A percentile compares a stretch with the other conserved stretches of the same genome.
Conservation (phyloP, 2,888 invertebrate species). For the Aleiodes leptofemur region DNA sequence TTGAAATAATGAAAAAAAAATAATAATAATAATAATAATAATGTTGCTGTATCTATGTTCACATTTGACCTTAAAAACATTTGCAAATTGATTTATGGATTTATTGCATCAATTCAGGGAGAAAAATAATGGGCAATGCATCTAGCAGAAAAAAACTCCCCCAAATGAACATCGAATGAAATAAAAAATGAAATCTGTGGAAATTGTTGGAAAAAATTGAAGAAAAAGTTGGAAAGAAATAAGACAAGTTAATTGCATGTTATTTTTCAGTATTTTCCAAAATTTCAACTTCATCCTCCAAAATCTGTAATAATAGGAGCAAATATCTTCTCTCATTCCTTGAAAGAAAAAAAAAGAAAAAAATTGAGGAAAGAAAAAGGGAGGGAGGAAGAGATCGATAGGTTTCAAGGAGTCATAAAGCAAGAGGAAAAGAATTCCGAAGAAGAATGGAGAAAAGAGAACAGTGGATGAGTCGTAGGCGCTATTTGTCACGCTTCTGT, state of each 20-base stretch:
- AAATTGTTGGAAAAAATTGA: neutral
- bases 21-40: slow-evolving; percentile 4
- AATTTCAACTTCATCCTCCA: too few relatives aligned
- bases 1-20: neutral
- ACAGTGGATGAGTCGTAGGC: slow-evolving; percentile 10
- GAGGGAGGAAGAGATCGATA: neutral
- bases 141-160: neutral
- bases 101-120: neutral
- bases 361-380: neutral
- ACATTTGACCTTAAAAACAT: slow-evolving; percentile 20
- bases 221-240: neutral
- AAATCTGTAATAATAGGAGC: neutral
- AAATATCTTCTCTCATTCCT: neutral
- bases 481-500: slow-evolving; percentile 21
- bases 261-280: too few relatives aligned
- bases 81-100: slow-evolving; percentile 1
- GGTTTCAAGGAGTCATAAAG: slow-evolving; percentile 5
- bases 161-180: too few relatives aligned
- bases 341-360: neutral
- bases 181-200: neutral
- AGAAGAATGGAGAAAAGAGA: neutral
- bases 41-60: neutral
- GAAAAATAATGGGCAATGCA: slow-evolving; percentile 10
- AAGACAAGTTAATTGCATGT: neutral
- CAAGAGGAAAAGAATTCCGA: neutral